Evolutionary conservation across 2,888 invertebrate species (phyloP).

Genomic region (Drosophila greeni): DNA sequence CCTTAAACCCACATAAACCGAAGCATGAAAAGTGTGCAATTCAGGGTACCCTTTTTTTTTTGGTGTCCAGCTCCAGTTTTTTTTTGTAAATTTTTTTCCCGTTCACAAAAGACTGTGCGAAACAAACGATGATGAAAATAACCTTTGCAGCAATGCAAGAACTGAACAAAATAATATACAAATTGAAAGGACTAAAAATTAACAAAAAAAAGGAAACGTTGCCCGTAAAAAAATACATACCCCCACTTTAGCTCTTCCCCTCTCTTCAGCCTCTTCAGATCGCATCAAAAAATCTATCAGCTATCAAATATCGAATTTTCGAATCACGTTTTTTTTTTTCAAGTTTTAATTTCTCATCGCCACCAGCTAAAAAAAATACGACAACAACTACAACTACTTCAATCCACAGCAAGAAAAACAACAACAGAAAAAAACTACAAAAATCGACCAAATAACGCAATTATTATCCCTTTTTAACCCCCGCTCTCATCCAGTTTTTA

Average conservation of each 20-base stretch:
- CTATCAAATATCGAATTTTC: conserved; percentile 15
- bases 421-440: conserved; percentile 9
- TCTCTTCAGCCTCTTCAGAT: conserved; percentile 29
- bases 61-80: conserved; percentile 2
- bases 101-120: conserved; percentile 26
- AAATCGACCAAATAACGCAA: conserved; percentile 22
- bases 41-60: conserved; percentile 25
- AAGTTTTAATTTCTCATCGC: conserved; percentile 38
- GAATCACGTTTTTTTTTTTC: conserved; percentile 25
- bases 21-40: conserved; percentile 37
- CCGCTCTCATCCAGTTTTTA: conserved; percentile 30
- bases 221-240: conserved; percentile 31
- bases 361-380: conserved; percentile 21
- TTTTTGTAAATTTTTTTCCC: conserved; percentile 44
- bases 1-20: conserved; percentile 6
- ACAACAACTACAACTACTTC: conserved; percentile 25
- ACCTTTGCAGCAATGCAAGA: conserved; percentile 27
- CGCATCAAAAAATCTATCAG: conserved; percentile 13
- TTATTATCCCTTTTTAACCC: conserved; percentile 5
- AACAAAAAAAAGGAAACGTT: conserved; percentile 54
- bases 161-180: conserved; percentile 29
- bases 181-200: conserved; percentile 13
- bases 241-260: conserved; percentile 34
- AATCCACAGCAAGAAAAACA: conserved; percentile 25
- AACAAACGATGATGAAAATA: conserved; percentile 12